These are phyloP conservation scores for Eretmocerus hayati DNA, from an alignment of 2,888 invertebrate species.

Conservation along the genomic window DNA sequence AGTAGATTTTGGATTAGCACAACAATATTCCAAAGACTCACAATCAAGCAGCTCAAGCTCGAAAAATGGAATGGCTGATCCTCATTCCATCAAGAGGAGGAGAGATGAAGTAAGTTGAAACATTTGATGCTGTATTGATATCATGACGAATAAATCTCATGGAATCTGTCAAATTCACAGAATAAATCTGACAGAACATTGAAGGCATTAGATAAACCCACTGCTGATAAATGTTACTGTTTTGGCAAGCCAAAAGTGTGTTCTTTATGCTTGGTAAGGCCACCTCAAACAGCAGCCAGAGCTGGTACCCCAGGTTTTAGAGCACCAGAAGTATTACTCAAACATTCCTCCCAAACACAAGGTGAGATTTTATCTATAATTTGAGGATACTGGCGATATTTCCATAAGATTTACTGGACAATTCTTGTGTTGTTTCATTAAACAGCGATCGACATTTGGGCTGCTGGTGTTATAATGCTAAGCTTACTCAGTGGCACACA, in stretches of 20 bases:
- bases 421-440: too few relatives aligned
- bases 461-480: conserved; percentile 76
- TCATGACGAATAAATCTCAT: conserved; percentile 4
- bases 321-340: conserved; percentile 78
- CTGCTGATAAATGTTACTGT: conserved; percentile 56
- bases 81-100: conserved; percentile 34
- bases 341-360: conserved; percentile 71
- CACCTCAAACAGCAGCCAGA: conserved; percentile 64
- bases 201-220: conserved; percentile 25
- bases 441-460: conserved; percentile 86
- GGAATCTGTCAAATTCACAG: conserved; percentile 8
- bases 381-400: too few relatives aligned
- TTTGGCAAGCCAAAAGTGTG: conserved; percentile 63
- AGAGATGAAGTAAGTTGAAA: conserved; percentile 33
- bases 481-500: conserved; percentile 71
- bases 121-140: not conserved
- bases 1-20: conserved; percentile 87
- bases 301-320: conserved; percentile 88
- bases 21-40: conserved; percentile 48
- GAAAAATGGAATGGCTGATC: conserved; percentile 3
- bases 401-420: not conserved
- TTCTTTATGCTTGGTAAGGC: conserved; percentile 58
- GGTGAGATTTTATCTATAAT: conserved; percentile 42
- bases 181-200: conserved; percentile 19
- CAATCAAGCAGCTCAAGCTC: not conserved